These are phyloP conservation scores for Ochotona princeps DNA, from an alignment of 2,113 vertebrate genomes.

Conservation along the genomic window DNA sequence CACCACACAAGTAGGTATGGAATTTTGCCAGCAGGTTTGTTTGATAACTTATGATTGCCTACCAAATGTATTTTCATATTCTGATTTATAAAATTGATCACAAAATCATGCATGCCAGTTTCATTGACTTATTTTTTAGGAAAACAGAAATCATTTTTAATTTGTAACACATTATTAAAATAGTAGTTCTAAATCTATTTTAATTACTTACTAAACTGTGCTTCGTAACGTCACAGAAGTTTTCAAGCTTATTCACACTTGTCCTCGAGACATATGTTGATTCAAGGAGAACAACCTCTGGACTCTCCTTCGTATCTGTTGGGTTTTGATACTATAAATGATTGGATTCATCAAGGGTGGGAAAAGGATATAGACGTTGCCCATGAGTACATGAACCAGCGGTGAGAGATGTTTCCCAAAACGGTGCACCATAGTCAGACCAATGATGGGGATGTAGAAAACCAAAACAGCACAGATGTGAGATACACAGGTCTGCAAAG, in stretches of 20 bases:
- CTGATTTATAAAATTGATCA: neutral
- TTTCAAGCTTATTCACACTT: neutral
- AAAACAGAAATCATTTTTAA: neutral
- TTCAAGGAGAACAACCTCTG: neutral
- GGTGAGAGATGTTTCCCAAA: slow-evolving; percentile 68
- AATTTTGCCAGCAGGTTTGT: neutral
- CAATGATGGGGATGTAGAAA: slow-evolving; percentile 73
- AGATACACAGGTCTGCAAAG: slow-evolving; percentile 72
- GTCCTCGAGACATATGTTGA: neutral
- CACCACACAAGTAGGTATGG: neutral
- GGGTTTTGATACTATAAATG: slow-evolving; percentile 61
- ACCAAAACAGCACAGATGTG: slow-evolving; percentile 69
- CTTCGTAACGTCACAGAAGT: neutral
- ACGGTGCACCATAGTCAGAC: slow-evolving; percentile 70
- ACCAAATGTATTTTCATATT: neutral
- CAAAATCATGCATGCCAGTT: neutral
- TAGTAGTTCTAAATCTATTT: neutral
- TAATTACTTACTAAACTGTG: neutral
- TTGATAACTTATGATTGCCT: neutral
- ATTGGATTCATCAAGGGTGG: slow-evolving; percentile 69
- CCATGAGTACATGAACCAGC: slow-evolving; percentile 71
- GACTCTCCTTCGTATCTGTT: neutral
- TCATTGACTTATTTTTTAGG: neutral
- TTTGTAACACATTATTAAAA: neutral
- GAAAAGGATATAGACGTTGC: slow-evolving; percentile 71